phyloP scores from a whole-genome alignment of 2,888 invertebrate genomes.

The Epirrita christyi region DNA sequence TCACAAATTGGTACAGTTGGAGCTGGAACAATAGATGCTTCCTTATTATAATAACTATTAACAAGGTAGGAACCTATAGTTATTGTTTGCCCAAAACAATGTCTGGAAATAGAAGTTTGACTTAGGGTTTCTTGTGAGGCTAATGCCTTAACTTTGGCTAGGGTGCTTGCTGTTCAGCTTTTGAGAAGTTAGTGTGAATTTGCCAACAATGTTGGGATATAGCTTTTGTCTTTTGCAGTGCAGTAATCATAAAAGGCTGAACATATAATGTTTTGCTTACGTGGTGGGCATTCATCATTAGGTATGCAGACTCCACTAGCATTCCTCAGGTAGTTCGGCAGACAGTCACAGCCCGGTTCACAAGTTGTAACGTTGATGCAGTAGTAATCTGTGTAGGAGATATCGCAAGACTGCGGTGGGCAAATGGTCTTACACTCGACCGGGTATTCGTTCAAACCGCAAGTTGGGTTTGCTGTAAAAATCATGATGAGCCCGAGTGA shows the following conservation, averaged over 20 bases:
- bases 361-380: constrained; percentile 38
- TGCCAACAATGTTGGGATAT: no score
- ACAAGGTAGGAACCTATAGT: no score
- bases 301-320: constrained; percentile 48
- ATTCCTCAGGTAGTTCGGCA: constrained; percentile 46
- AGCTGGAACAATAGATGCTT: constrained; percentile 37
- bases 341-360: constrained; percentile 53
- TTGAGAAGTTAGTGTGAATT: constrained; percentile 3
- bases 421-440: constrained; percentile 47
- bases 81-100: constrained; percentile 4
- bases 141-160: constrained; percentile 4
- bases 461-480: constrained; percentile 21
- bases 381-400: constrained; percentile 45
- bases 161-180: background rate
- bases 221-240: no score
- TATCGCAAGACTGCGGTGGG: constrained; percentile 53
- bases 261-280: constrained; percentile 36
- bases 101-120: constrained; percentile 9
- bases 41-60: background rate
- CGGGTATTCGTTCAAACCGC: constrained; percentile 49
- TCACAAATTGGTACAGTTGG: constrained; percentile 40
- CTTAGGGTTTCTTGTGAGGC: constrained; percentile 7
- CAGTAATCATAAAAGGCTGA: no score
- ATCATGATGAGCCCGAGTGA: background rate
- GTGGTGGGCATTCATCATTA: constrained; percentile 46